phyloP scores from a whole-genome alignment of 2,113 vertebrate genomes.

The Saccopteryx bilineata region DNA sequence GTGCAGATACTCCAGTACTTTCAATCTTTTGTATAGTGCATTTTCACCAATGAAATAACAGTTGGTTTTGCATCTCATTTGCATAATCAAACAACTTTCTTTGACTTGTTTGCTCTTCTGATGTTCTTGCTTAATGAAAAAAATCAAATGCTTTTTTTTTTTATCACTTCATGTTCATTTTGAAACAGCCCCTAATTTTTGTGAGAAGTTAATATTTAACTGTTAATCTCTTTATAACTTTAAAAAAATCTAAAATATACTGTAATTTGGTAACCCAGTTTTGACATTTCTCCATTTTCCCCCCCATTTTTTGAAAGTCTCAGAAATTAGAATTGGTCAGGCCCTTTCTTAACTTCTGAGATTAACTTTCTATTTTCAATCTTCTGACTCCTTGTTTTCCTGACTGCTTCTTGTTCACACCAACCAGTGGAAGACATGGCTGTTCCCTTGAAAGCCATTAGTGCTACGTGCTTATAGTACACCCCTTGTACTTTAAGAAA shows the following conservation, averaged over 20 bases:
- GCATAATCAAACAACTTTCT: too few species aligned
- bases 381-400: background rate
- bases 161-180: too few species aligned
- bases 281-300: background rate
- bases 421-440: background rate
- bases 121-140: too few species aligned
- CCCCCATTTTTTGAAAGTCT: background rate
- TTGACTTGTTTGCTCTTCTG: too few species aligned
- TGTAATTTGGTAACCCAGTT: background rate
- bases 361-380: background rate
- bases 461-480: background rate
- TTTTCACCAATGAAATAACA: too few species aligned
- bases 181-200: too few species aligned
- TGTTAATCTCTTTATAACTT: background rate
- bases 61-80: too few species aligned
- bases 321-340: conserved; percentile 2
- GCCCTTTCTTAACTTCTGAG: background rate
- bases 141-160: too few species aligned
- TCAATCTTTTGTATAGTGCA: too few species aligned
- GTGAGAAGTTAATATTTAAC: too few species aligned
- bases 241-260: background rate
- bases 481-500: background rate
- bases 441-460: background rate
- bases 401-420: conserved; percentile 9
- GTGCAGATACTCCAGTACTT: too few species aligned